These are phyloP conservation scores for Diplodus sargus DNA, from an alignment of 2,797 vertebrate genomes.

Conservation along the genomic window DNA sequence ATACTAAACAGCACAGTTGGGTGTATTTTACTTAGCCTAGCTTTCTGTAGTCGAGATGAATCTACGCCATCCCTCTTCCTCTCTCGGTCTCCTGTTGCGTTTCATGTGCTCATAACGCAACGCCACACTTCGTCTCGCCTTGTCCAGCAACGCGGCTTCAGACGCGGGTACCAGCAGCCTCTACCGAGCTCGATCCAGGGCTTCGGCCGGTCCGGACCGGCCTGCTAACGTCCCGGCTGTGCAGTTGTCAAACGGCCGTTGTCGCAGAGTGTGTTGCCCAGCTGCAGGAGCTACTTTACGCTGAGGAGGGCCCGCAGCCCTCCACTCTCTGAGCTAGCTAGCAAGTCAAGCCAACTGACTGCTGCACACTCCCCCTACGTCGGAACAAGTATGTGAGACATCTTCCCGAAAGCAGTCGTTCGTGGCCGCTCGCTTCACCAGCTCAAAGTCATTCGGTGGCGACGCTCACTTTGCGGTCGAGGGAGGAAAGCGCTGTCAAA, in stretches of 20 bases:
- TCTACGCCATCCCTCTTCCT: slow-evolving; percentile 84
- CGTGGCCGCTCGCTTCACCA: slow-evolving; percentile 23
- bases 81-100: slow-evolving; percentile 85
- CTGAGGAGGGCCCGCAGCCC: slow-evolving; percentile 84
- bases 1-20: slow-evolving; percentile 52
- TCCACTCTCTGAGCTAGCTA: slow-evolving; percentile 81
- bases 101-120: slow-evolving; percentile 76
- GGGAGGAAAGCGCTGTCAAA: slow-evolving; percentile 27
- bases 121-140: slow-evolving; percentile 56
- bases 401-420: slow-evolving; percentile 71
- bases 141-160: slow-evolving; percentile 58
- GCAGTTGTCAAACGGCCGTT: slow-evolving; percentile 75
- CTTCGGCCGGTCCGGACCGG: slow-evolving; percentile 48
- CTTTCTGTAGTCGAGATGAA: slow-evolving; percentile 75
- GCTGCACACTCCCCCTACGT: slow-evolving; percentile 87
- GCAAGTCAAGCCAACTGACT: slow-evolving; percentile 75
- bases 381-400: slow-evolving; percentile 88
- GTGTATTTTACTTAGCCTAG: slow-evolving; percentile 51
- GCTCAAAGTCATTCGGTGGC: slow-evolving; percentile 23
- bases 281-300: slow-evolving; percentile 79
- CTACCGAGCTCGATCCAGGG: slow-evolving; percentile 18
- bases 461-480: slow-evolving; percentile 25
- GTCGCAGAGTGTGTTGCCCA: slow-evolving; percentile 73
- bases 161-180: slow-evolving; percentile 12
- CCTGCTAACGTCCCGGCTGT: slow-evolving; percentile 71